phyloP scores from a whole-genome alignment of 2,888 invertebrate genomes.

The Drosophila subsilvestris region DNA sequence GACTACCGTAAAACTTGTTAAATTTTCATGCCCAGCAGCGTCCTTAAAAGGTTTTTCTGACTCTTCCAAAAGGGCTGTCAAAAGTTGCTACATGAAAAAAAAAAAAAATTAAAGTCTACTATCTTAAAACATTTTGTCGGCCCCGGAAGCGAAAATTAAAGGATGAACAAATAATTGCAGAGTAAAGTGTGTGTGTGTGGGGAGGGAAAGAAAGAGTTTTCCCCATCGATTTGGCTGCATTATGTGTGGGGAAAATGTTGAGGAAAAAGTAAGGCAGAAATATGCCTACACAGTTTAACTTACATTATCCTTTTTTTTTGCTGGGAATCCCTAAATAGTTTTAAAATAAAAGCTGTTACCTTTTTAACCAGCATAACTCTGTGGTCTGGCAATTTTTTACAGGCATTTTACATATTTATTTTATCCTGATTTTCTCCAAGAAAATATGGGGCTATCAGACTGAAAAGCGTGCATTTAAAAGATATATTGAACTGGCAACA shows the following conservation, averaged over 20 bases:
- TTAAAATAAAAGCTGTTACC: not conserved
- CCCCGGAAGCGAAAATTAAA: not conserved
- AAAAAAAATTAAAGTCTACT: not conserved
- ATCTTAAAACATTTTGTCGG: not conserved
- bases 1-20: not conserved
- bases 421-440: no score
- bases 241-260: not conserved
- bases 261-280: not conserved
- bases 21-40: conserved; percentile 17
- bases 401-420: no score
- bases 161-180: not conserved
- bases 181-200: no score
- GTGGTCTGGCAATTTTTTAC: no score
- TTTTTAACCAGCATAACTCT: not conserved
- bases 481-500: not conserved
- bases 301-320: no score
- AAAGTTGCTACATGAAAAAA: not conserved
- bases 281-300: not conserved
- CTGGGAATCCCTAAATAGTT: not conserved
- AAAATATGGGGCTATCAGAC: no score
- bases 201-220: not conserved
- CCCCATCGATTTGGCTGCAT: not conserved
- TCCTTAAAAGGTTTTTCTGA: not conserved
- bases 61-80: not conserved
- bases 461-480: not conserved